Conservation (phyloP, 2,888 invertebrate species). For the Pyrgus malvae region DNA sequence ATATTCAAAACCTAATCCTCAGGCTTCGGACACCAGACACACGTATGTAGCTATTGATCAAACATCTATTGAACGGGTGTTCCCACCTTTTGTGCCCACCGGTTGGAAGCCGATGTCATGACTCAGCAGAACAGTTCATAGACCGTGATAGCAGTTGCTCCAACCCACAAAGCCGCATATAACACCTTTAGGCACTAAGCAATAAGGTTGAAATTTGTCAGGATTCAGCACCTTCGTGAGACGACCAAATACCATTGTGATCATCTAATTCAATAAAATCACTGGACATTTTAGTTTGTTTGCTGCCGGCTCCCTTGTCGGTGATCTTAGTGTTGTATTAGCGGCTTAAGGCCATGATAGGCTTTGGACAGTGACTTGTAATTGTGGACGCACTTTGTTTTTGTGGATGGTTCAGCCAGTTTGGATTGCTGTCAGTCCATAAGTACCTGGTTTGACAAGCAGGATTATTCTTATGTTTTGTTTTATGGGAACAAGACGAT, state of each 20-base stretch:
- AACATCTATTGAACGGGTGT: slow-evolving; percentile 76
- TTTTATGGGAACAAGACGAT: no score
- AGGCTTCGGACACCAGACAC: slow-evolving; percentile 36
- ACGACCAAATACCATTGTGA: slow-evolving; percentile 60
- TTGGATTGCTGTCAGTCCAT: slow-evolving; percentile 1
- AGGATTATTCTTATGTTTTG: not conserved
- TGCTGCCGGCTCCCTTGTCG: slow-evolving; percentile 68
- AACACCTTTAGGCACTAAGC: not conserved
- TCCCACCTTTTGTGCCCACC: slow-evolving; percentile 72
- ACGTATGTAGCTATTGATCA: slow-evolving; percentile 71
- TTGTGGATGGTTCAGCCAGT: slow-evolving; percentile 28
- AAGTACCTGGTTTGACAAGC: slow-evolving; percentile 2
- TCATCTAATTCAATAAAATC: slow-evolving; percentile 81
- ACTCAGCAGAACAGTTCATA: slow-evolving; percentile 55
- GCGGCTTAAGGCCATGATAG: slow-evolving; percentile 64
- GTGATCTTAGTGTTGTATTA: slow-evolving; percentile 62
- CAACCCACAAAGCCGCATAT: not conserved
- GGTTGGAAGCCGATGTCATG: slow-evolving; percentile 63
- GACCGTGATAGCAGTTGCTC: slow-evolving; percentile 43
- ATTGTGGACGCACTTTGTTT: slow-evolving; percentile 37
- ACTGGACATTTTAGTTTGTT: slow-evolving; percentile 78
- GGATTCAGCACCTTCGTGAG: not conserved
- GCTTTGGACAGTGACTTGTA: slow-evolving; percentile 52
- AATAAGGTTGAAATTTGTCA: slow-evolving; percentile 4
- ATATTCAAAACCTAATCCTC: slow-evolving; percentile 18